Evolutionary conservation across 2,797 vertebrate genomes (phyloP).

Genomic region (Eupleurogrammus muticus): DNA sequence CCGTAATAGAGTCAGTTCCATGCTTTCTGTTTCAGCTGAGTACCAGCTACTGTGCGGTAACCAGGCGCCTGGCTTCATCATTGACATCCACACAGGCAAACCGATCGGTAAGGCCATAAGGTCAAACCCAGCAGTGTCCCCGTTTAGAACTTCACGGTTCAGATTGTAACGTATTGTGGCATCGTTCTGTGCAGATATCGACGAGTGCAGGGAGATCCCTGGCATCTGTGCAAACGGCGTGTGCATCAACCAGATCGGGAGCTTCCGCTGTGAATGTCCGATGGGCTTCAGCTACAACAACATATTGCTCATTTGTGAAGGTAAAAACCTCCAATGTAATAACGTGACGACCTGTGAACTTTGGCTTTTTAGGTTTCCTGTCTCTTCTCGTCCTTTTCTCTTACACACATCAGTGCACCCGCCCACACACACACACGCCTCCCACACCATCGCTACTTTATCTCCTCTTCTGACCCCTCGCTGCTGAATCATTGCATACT

Average conservation of each 20-base stretch:
- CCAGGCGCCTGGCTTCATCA: slow-evolving; percentile 92
- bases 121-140: neutral
- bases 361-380: neutral
- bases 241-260: slow-evolving; percentile 95
- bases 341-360: neutral
- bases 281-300: slow-evolving; percentile 95
- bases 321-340: slow-evolving; percentile 66
- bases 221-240: slow-evolving; percentile 91
- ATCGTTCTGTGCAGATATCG: slow-evolving; percentile 86
- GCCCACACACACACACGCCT: neutral
- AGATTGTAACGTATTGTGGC: neutral
- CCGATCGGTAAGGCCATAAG: slow-evolving; percentile 85
- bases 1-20: neutral
- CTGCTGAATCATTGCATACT: neutral
- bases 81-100: slow-evolving; percentile 93
- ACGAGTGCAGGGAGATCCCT: slow-evolving; percentile 93
- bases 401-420: neutral
- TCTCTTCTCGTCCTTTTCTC: neutral
- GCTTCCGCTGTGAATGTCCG: slow-evolving; percentile 94
- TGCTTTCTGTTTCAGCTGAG: slow-evolving; percentile 81
- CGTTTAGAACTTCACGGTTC: too few relatives aligned
- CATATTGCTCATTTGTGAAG: slow-evolving; percentile 93
- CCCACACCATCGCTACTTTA: neutral
- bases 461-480: slow-evolving; percentile 2
- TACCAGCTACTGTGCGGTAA: slow-evolving; percentile 94